These are phyloP conservation scores for Agonopterix subpropinquella DNA, from an alignment of 2,888 invertebrate genomes.

Conservation along the genomic window DNA sequence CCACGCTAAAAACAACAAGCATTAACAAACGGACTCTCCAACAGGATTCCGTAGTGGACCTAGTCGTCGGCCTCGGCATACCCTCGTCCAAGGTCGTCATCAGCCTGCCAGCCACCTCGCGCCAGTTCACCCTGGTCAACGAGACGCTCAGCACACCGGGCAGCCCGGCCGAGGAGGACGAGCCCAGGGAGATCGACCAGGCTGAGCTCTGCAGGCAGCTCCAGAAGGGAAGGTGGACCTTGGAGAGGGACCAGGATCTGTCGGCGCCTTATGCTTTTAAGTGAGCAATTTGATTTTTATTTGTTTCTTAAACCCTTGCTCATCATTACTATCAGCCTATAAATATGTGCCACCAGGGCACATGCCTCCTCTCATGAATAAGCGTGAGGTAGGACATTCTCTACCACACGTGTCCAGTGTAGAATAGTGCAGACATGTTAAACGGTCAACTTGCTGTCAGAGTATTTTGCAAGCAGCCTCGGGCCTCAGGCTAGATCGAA, in stretches of 20 bases:
- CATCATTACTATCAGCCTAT: too few species aligned
- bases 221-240: conserved; percentile 79
- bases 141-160: conserved; percentile 81
- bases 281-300: conserved; percentile 38
- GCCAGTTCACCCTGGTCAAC: conserved; percentile 79
- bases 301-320: too few species aligned
- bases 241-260: conserved; percentile 85
- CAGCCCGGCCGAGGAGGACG: conserved; percentile 76
- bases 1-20: too few species aligned
- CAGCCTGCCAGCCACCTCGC: conserved; percentile 82
- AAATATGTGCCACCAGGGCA: too few species aligned
- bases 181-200: conserved; percentile 74
- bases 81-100: conserved; percentile 82
- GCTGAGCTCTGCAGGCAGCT: conserved; percentile 77
- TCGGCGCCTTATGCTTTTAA: conserved; percentile 86
- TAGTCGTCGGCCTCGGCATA: conserved; percentile 82
- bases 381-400: too few species aligned
- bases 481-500: too few species aligned
- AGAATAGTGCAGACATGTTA: too few species aligned
- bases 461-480: too few species aligned
- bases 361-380: too few species aligned
- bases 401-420: too few species aligned
- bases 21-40: conserved; percentile 11
- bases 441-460: too few species aligned
- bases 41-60: conserved; percentile 84